Conservation (phyloP, 2,888 invertebrate genomes). For the Mesorhabditis belari region DNA sequence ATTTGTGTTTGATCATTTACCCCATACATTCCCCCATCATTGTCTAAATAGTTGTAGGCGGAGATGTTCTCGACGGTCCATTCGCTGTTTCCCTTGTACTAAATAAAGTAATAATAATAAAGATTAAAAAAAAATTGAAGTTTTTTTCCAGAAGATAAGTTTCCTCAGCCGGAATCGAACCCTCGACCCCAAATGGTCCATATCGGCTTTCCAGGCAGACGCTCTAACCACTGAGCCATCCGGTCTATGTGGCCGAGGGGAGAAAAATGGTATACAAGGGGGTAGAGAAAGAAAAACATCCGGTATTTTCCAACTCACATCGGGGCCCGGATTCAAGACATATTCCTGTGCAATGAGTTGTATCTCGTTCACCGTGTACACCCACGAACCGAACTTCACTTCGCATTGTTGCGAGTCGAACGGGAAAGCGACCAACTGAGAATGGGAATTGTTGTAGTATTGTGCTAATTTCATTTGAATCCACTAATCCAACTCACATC, state of each 20-base stretch:
- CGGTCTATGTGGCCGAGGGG: too few species aligned
- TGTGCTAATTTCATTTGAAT: too few species aligned
- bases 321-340: background rate
- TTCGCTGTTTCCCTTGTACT: conserved; percentile 10
- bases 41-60: background rate
- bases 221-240: too few species aligned
- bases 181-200: too few species aligned
- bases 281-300: too few species aligned
- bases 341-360: conserved; percentile 1
- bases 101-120: background rate
- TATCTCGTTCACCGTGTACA: conserved; percentile 4
- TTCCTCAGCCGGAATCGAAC: too few species aligned
- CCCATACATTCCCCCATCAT: background rate
- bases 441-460: too few species aligned
- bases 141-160: too few species aligned
- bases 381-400: conserved; percentile 7
- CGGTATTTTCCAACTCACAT: background rate
- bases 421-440: conserved; percentile 6
- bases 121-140: background rate
- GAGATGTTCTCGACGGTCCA: background rate
- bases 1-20: background rate
- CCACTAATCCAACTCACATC: background rate
- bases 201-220: too few species aligned
- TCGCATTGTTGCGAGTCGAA: conserved; percentile 7
- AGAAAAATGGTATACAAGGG: too few species aligned